A percentile compares a stretch with the other conserved stretches of the same genome.
phyloP scores from a whole-genome alignment of 2,797 vertebrate genomes.

The Acanthurus lineatus region DNA sequence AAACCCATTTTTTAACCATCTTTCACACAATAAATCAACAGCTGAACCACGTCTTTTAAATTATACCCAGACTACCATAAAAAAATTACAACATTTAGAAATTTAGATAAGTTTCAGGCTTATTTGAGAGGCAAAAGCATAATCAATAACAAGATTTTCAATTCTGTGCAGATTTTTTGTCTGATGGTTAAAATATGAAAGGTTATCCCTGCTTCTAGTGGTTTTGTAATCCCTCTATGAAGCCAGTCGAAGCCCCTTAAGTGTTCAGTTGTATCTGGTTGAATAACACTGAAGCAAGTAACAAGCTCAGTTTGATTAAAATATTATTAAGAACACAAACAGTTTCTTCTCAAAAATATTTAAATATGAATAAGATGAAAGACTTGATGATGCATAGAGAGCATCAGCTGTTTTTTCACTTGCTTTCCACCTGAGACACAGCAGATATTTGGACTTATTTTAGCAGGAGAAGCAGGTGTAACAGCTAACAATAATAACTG shows the following conservation, averaged over 20 bases:
- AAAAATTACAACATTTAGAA: slow-evolving; percentile 11
- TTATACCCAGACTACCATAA: neutral
- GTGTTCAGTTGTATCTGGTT: neutral
- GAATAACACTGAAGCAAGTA: neutral
- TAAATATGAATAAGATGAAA: too few relatives aligned
- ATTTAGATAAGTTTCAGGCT: neutral
- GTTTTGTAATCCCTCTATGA: neutral
- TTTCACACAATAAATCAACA: neutral
- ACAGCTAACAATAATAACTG: too few relatives aligned
- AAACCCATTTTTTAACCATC: neutral
- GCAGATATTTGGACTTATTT: too few relatives aligned
- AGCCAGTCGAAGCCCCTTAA: neutral
- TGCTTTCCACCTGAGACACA: too few relatives aligned
- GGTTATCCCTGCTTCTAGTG: neutral
- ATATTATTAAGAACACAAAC: neutral
- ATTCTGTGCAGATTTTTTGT: neutral
- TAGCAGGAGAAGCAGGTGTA: too few relatives aligned
- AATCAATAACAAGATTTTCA: neutral
- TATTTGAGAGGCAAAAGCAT: neutral
- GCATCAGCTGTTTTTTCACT: too few relatives aligned
- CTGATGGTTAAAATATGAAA: slow-evolving; percentile 14
- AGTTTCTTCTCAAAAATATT: too few relatives aligned
- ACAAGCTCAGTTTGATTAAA: neutral
- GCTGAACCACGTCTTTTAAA: neutral
- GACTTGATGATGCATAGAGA: too few relatives aligned